phyloP scores from a whole-genome alignment of 2,797 vertebrate genomes.

The Micropoecilia bifurca region DNA sequence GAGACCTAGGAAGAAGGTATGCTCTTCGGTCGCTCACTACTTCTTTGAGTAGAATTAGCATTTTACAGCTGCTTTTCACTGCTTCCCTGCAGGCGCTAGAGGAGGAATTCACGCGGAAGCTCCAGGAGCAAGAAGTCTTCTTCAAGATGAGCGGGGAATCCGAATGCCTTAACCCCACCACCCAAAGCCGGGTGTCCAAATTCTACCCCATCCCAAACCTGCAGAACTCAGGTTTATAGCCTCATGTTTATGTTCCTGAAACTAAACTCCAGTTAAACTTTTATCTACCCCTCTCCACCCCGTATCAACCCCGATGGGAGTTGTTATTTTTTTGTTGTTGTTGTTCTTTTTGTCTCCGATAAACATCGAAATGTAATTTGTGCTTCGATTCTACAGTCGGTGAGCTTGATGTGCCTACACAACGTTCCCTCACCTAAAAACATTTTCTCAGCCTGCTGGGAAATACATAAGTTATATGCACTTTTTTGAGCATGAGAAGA shows the following conservation, averaged over 20 bases:
- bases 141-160: conserved; percentile 99
- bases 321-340: background rate
- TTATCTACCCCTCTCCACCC: conserved; percentile 20
- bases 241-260: conserved; percentile 11
- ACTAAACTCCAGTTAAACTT: conserved; percentile 17
- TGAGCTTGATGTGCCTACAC: conserved; percentile 68
- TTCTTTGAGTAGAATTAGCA: background rate
- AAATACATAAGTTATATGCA: conserved; percentile 51
- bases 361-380: conserved; percentile 35
- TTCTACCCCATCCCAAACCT: conserved; percentile 97
- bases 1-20: conserved; percentile 95
- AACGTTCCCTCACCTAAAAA: conserved; percentile 26
- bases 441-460: conserved; percentile 39
- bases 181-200: conserved; percentile 97
- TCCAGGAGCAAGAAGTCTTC: conserved; percentile 98
- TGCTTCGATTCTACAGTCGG: conserved; percentile 41
- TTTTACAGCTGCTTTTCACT: conserved; percentile 38
- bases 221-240: conserved; percentile 90
- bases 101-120: conserved; percentile 96
- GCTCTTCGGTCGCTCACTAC: background rate
- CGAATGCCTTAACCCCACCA: conserved; percentile 97
- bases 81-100: conserved; percentile 88
- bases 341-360: conserved; percentile 21
- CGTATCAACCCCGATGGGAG: conserved; percentile 26
- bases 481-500: conserved; percentile 66